Conservation (phyloP, 2,797 vertebrate species). For the Spondyliosoma cantharus region DNA sequence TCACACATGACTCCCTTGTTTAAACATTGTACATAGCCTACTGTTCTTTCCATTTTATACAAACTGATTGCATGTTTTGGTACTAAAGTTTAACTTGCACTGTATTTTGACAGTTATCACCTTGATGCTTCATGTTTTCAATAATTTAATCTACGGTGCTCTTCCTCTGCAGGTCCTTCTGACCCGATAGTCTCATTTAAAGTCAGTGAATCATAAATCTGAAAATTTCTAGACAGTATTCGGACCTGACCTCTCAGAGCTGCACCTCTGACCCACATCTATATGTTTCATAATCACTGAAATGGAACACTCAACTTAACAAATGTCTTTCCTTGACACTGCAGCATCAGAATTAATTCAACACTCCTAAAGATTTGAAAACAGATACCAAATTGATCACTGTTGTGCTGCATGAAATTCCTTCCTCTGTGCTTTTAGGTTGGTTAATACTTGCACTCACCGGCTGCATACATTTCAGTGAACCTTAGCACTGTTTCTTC, state of each 20-base stretch:
- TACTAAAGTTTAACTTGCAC: constrained; percentile 1
- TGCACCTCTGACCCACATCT: background rate
- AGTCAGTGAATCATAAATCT: constrained; percentile 4
- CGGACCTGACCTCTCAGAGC: background rate
- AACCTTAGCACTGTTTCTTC: background rate
- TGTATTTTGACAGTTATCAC: constrained; percentile 27
- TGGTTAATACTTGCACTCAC: background rate
- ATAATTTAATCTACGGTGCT: background rate
- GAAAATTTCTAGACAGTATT: background rate
- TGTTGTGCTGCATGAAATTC: background rate
- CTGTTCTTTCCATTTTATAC: background rate
- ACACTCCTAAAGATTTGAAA: background rate
- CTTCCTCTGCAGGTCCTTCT: background rate
- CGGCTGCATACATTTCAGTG: background rate
- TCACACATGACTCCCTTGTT: background rate
- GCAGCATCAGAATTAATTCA: background rate
- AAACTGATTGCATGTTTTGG: background rate
- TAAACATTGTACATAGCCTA: background rate
- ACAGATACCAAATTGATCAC: background rate
- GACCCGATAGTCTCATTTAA: background rate
- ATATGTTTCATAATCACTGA: background rate
- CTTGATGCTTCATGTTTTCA: constrained; percentile 23
- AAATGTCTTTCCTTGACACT: background rate
- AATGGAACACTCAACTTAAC: background rate
- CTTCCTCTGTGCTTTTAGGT: background rate